Evolutionary conservation across 1,140 invertebrate genomes (phyloP), one percentile per base, ranked within the genome.

Genomic region (Euglossa dilemma): DNA sequence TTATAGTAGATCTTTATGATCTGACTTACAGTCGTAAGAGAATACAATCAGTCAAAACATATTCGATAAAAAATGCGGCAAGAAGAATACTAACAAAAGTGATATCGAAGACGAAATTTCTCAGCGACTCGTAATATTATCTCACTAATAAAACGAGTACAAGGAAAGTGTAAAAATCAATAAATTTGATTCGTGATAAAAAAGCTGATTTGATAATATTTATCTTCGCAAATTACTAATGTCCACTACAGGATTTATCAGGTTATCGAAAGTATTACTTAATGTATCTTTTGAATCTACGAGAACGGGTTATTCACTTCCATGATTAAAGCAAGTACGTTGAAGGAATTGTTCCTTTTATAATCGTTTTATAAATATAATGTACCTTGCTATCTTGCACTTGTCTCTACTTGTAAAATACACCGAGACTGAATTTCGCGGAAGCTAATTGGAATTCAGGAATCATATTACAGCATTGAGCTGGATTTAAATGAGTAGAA

Each of bases 161-260:
- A 75, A 50, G 25, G 28, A 64, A 7, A 23, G 25, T 47, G 9
- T 76, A 50, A 23, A 63, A 64, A 76, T 64, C 25, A 43, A 76
- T 64, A 76, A 23, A 64, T 64, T 23, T 25, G 11, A 47, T 20
- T 45, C 18, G 12, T 8, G 6, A 7, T 23, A 7, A 9, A 61
- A n/a, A 63, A 63, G 16, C 20, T 14, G 47, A 47, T 52, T 75
- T 12, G 47, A 76, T 64, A 76, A 74, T 8, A 36, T n/a, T 52
- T 76, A 75, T 75, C 43, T 45, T 28, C 23, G 47, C 23, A 20
- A 59, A 6, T 73, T 59, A 73, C 7, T 2, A n/a, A 47, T 36
- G 2, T 36, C 18, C 20, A 50, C 6, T 72, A 6, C 18, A 12
- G 18, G 71, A 52, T 76, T n/a, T 52, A 75, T 36, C 16, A 5